Base-by-base conservation (phyloP, 2,888 invertebrate genomes). In the Volucella inflata region DNA sequence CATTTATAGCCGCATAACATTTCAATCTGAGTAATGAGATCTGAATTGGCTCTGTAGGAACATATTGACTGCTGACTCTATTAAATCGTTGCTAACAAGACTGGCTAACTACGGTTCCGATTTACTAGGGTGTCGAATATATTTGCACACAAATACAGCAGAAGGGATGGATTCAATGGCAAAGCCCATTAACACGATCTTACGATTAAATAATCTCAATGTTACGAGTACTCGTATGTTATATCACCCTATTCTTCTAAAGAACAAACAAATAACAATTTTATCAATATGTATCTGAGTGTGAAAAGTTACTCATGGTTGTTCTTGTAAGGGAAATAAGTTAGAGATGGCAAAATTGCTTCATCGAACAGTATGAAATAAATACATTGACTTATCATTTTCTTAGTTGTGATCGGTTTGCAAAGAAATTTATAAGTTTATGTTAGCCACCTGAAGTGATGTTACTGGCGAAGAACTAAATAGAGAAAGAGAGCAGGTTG, bases 1-100 rank as follows among this genome's bases (percentile, higher is more conserved):
- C 71, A 81, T 85, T 85, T 85, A 85, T 85, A 68, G 76, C 71
- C 81, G 67, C 67, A 85, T 60, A 85, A 81, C 76, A 85, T 81
- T 80, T 81, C 81, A 81, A 81, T 85, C 81, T 80, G 80, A 30
- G 44, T 80, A 85, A 85, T 79, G 51, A 85, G 85, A 81, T 81
- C 81, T 85, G 81, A 85, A 85, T 85, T 85, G 85, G 85, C 76
- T 60, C 59, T 62, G 71, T 60, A 72, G 79, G 51, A 81, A 76
- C 67, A 67, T 80, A 75, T 70, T 80, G 59, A 57, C 64, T 75
- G 40, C 16, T 57, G 55, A 68, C 62, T 67, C 81, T 55, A 85
- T 81, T 85, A 81, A 81, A 81, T 76, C 65, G 71, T 40, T 59
- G 70, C 85, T 81, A 81, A 81, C 85, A 85, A 85, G 80, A 46